Percentiles rank a stretch among this genome's conserved stretches.
These are phyloP conservation scores for Enteromius anoplus DNA, from an alignment of 2,797 vertebrate genomes.

Conservation along the genomic window DNA sequence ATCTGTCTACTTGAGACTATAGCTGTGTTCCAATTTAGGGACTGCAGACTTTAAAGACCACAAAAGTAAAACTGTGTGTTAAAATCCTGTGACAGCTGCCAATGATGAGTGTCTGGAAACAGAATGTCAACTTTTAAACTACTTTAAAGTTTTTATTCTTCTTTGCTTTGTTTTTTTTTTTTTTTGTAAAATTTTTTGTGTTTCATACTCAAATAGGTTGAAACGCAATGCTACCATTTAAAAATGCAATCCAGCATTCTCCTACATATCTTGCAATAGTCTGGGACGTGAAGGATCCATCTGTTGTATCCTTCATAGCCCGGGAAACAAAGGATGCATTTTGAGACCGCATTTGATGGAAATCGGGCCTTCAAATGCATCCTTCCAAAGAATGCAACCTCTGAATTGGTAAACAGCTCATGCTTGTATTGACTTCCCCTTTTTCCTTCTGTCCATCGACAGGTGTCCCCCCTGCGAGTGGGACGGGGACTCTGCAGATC, in stretches of 20 bases:
- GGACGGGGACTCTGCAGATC: constrained; percentile 94
- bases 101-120: background rate
- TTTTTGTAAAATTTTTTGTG: no score
- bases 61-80: background rate
- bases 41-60: background rate
- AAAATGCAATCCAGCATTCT: background rate
- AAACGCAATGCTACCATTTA: background rate
- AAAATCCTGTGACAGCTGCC: background rate
- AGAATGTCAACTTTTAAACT: background rate
- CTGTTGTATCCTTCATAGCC: background rate
- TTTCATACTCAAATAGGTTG: background rate
- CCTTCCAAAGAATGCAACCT: background rate
- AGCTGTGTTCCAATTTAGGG: no score
- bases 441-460: background rate
- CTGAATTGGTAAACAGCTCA: background rate
- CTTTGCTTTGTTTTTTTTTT: no score
- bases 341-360: background rate
- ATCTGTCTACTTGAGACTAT: no score
- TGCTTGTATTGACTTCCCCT: background rate
- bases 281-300: background rate
- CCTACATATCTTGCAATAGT: background rate
- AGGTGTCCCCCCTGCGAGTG: constrained; percentile 92
- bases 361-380: background rate
- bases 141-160: no score
- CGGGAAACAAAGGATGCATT: background rate